These are phyloP conservation scores for Zele albiditarsus DNA, from an alignment of 2,888 invertebrate genomes.

Conservation along the genomic window DNA sequence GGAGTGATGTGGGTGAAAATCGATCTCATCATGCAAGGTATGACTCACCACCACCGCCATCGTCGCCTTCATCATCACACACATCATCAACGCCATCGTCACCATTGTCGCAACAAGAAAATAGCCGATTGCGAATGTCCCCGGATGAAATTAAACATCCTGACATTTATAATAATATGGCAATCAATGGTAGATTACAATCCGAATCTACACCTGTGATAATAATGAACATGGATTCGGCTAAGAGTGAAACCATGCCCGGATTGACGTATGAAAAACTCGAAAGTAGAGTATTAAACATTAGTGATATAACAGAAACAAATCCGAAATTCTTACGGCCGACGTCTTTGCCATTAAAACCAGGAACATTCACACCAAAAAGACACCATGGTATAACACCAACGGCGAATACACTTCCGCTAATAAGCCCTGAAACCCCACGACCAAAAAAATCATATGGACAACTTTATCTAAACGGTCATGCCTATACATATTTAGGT, in stretches of 20 bases:
- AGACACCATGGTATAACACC: constrained; percentile 88
- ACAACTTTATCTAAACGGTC: constrained; percentile 91
- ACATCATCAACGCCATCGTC: neutral
- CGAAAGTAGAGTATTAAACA: constrained; percentile 49
- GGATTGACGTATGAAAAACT: constrained; percentile 47
- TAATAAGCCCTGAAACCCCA: constrained; percentile 94
- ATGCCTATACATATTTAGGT: constrained; percentile 93
- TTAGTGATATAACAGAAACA: constrained; percentile 65
- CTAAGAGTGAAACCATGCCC: constrained; percentile 52
- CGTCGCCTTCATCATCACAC: neutral
- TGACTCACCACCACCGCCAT: constrained; percentile 46
- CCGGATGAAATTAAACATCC: constrained; percentile 22
- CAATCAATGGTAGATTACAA: constrained; percentile 47
- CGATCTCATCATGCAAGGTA: constrained; percentile 31
- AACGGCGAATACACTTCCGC: constrained; percentile 85
- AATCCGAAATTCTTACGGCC: constrained; percentile 85
- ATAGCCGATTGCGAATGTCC: constrained; percentile 35
- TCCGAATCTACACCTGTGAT: constrained; percentile 46
- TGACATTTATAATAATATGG: constrained; percentile 33
- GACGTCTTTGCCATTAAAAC: constrained; percentile 87
- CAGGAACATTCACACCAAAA: constrained; percentile 87
- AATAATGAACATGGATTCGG: constrained; percentile 55
- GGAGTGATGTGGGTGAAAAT: constrained; percentile 10
- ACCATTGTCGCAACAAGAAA: constrained; percentile 36
- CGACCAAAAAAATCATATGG: constrained; percentile 91